Evolutionary conservation across 1,140 invertebrate genomes (phyloP), one percentile per base, ranked within the genome.

Genomic region (Drosophila aff.): DNA sequence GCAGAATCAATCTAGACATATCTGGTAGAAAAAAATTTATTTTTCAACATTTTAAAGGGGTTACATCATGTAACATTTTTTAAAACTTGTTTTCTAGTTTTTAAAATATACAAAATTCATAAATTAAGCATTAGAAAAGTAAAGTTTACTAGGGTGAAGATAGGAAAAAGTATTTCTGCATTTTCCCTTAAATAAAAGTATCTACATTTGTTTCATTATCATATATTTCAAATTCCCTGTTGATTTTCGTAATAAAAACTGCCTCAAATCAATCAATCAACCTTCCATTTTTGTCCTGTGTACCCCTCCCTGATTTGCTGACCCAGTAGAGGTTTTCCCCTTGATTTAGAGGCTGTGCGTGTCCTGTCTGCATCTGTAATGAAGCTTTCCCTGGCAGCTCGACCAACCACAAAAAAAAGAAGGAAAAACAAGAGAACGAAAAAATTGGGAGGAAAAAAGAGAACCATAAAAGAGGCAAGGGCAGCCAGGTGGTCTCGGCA

Each of bases 401-500:
- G 4, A 23, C 31, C 28, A 21, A 26, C 38, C 33, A 47, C 23
- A 58, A 44, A 67, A 44, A 67, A 31, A 67, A 31, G 31, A 38
- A 9, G 33, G 13, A 33, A 69, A 43, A 60, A 60, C 36, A 23
- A 38, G 23, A 2, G 16, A 64, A 50, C 40, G 57, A n/a, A 55
- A 57, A 33, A 58, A 26, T 0, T 8, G 7, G 2, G 6, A 1
- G 13, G 13, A 47, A 52, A 52, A 52, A 18, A 6, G 5, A 44
- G 43, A 49, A 40, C 53, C 36, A 50, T 55, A 46, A 38, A 23
- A 41, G 28, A 6, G 26, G 47, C 46, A 55, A 21, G 33, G 49
- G 26, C 65, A 40, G 50, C 44, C 71, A 60, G 57, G 44, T 71
- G 58, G 58, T 52, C 40, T 31, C 26, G 50, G 82, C 81, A 89